Base-by-base conservation (phyloP, 30 jellyfish, hydroid and myxozoan genomes). In the Cassiopea andromeda region DNA sequence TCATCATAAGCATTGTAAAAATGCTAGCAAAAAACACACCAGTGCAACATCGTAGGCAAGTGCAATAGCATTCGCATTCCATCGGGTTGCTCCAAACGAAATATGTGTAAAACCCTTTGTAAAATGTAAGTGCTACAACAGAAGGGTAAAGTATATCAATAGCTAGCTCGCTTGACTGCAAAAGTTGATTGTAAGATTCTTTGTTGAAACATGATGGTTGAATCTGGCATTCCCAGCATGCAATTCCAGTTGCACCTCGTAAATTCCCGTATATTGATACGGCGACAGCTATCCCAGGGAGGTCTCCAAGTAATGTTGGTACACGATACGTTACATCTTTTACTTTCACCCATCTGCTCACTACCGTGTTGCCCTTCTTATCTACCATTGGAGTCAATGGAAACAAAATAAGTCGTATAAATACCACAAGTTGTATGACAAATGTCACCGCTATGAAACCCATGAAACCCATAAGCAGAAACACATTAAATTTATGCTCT, bases 21-120 rank as follows among this genome's bases (percentile, higher is more conserved):
- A 92, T 85, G 57, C 77, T 82, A 13, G 95, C 94, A 27, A 92
- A 75, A 60, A 92, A 92, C 45, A 77, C 75, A 18, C 97, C 97
- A 0, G 97, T 85, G 69, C 92, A 78, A 78, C 94, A 85, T 1
- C 97, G 90, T 57, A 86, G 50, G 17, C 89, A 71, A 66, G 69
- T 72, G 82, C 97, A 92, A 48, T 92, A 85, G 59, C 97, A 92
- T 67, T 92, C 97, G 46, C 97, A 92, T 48, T 76, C 75, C 82
- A 71, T 84, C n/a, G 97, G 97, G 74, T 92, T 86, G 46, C 97
- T 92, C 97, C 97, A 92, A 12, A 70, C 89, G 71, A 77, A 92
- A 48, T 92, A 92, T 7, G 93, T 80, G 47, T 68, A 77, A 72
- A 76, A 92, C n/a, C 82, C 93, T 44, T 92, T 92, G 48, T 85